Percentiles rank a stretch among this genome's conserved stretches.
These are phyloP conservation scores for Crocodylus rhombifer DNA, from an alignment of 2,797 vertebrate genomes.

Conservation along the genomic window DNA sequence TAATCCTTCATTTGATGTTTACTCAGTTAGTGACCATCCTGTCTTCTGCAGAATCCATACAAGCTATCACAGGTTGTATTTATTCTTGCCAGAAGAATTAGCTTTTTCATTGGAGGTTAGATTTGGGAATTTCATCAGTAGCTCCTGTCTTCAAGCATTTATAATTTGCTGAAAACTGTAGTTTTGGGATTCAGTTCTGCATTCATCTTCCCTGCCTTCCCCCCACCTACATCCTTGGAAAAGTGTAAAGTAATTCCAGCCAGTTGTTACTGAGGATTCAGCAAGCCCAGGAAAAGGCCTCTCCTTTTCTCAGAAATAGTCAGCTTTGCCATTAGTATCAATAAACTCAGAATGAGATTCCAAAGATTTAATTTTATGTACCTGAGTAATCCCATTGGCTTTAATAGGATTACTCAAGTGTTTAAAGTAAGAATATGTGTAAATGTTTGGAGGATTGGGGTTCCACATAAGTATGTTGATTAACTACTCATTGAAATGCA, in stretches of 20 bases:
- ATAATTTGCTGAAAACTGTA: slow-evolving; percentile 17
- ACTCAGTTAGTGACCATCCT: slow-evolving; percentile 35
- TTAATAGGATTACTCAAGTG: slow-evolving; percentile 53
- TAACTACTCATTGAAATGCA: slow-evolving; percentile 25
- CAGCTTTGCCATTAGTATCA: rapidly evolving
- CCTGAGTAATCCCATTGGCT: slow-evolving; percentile 1
- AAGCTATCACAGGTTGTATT: slow-evolving; percentile 33
- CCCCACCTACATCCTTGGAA: neutral
- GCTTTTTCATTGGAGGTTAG: neutral
- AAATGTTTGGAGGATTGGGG: slow-evolving; percentile 50
- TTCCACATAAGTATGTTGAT: slow-evolving; percentile 34
- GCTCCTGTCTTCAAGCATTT: slow-evolving; percentile 16
- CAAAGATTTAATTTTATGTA: neutral
- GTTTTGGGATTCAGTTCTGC: neutral
- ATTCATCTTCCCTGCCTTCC: neutral
- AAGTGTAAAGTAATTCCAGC: neutral
- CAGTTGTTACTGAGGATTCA: neutral
- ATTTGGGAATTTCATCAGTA: neutral
- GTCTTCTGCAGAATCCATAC: neutral
- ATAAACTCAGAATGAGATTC: neutral
- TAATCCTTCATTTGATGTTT: slow-evolving; percentile 4
- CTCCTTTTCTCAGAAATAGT: neutral
- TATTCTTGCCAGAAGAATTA: slow-evolving; percentile 35
- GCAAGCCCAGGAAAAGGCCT: neutral
- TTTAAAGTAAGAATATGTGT: slow-evolving; percentile 52